A percentile compares a stretch with the other conserved stretches of the same genome.
phyloP scores from a whole-genome alignment of 2,113 vertebrate species.

The Nicator chloris region DNA sequence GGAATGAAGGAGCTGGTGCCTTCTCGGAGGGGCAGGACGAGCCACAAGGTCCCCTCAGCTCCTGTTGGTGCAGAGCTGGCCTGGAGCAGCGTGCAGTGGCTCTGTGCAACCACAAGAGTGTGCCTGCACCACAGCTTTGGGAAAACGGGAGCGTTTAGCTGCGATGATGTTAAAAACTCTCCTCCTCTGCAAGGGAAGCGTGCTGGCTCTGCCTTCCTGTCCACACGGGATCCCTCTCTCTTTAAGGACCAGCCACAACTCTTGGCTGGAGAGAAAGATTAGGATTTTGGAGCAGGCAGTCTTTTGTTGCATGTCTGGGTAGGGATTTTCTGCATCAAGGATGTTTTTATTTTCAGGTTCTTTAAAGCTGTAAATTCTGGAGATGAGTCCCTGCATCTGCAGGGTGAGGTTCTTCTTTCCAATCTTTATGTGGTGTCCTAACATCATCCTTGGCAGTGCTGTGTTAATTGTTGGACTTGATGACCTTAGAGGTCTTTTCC shows the following conservation, averaged over 20 bases:
- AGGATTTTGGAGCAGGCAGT: neutral
- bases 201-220: neutral
- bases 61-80: neutral
- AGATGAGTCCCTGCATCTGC: neutral
- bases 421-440: neutral
- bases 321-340: neutral
- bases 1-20: neutral
- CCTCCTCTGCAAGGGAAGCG: neutral
- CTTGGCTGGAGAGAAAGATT: neutral
- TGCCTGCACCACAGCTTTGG: slow-evolving; percentile 18
- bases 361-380: neutral
- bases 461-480: neutral
- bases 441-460: neutral
- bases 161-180: rapidly evolving
- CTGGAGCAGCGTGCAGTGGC: neutral
- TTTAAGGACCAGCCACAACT: neutral
- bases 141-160: neutral
- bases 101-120: slow-evolving; percentile 50
- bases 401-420: neutral
- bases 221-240: neutral
- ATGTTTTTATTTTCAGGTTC: neutral
- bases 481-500: neutral
- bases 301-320: neutral
- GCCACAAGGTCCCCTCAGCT: rapidly evolving
- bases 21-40: neutral